A percentile compares a stretch with the other conserved stretches of the same genome.
phyloP scores from a whole-genome alignment of 35 echinoderm and acorn worm species.

The Apostichopus japonicus region DNA sequence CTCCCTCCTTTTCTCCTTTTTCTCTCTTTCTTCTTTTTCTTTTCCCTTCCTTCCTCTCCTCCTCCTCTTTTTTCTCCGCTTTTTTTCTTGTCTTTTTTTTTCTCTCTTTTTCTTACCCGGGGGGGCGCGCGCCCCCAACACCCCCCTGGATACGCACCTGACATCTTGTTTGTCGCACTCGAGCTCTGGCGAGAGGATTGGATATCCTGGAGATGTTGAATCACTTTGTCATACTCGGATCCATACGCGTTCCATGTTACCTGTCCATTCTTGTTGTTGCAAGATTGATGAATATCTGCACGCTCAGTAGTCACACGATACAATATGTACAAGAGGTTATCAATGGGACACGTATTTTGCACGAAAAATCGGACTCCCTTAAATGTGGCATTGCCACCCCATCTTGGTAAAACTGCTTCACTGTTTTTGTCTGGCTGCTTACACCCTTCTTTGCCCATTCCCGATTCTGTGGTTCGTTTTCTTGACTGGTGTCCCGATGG shows the following conservation, averaged over 20 bases:
- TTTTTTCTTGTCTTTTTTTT: too few species aligned
- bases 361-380: background rate
- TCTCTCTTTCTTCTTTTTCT: too few species aligned
- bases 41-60: too few species aligned
- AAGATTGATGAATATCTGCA: background rate
- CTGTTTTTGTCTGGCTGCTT: background rate
- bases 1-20: too few species aligned
- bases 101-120: too few species aligned
- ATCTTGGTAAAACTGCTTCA: background rate
- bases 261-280: background rate
- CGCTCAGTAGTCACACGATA: background rate
- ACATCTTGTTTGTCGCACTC: background rate
- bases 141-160: too few species aligned
- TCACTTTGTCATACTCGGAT: background rate
- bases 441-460: too few species aligned
- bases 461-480: background rate
- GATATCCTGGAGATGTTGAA: background rate
- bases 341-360: slow-evolving; percentile 13
- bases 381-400: slow-evolving; percentile 24
- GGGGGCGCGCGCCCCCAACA: too few species aligned
- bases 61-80: too few species aligned
- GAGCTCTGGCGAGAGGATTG: background rate
- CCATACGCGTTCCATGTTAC: slow-evolving; percentile 8
- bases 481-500: background rate
- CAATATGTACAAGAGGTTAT: background rate